Evolutionary conservation across 2,888 invertebrate species (phyloP).

Genomic region (Rhogogaster chlorosoma): DNA sequence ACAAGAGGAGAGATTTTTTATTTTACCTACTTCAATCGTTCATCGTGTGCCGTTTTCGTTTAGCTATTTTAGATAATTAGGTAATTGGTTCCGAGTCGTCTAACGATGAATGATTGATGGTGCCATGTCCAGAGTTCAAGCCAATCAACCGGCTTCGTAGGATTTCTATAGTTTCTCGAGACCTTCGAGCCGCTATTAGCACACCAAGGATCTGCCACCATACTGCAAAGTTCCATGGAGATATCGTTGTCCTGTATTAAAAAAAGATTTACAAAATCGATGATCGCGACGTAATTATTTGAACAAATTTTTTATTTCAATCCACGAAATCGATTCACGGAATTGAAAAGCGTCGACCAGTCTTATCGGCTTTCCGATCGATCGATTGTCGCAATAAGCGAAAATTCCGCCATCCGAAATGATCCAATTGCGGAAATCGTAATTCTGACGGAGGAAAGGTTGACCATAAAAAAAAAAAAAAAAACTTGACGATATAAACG

Average conservation of each 20-base stretch:
- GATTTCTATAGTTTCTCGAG: slow-evolving; percentile 24
- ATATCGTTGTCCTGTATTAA: neutral
- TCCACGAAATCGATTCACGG: neutral
- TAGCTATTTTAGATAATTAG: neutral
- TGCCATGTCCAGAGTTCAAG: neutral
- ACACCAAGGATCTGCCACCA: neutral
- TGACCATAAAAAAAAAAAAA: neutral
- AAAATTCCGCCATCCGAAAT: neutral
- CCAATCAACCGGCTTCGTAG: neutral
- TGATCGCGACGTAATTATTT: neutral
- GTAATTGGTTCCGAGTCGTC: neutral
- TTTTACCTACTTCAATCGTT: neutral
- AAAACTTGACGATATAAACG: slow-evolving; percentile 1
- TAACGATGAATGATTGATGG: slow-evolving; percentile 17
- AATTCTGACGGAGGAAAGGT: neutral
- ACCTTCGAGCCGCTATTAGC: neutral
- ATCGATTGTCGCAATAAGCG: neutral
- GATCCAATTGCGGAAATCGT: neutral
- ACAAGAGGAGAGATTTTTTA: neutral
- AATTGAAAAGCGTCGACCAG: neutral
- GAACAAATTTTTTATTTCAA: neutral
- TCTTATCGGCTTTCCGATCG: neutral
- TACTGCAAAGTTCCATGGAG: neutral
- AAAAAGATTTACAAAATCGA: neutral
- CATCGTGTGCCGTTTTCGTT: neutral